Evolutionary conservation across 2,797 vertebrate genomes (phyloP).

Genomic region (Spea hammondii): DNA sequence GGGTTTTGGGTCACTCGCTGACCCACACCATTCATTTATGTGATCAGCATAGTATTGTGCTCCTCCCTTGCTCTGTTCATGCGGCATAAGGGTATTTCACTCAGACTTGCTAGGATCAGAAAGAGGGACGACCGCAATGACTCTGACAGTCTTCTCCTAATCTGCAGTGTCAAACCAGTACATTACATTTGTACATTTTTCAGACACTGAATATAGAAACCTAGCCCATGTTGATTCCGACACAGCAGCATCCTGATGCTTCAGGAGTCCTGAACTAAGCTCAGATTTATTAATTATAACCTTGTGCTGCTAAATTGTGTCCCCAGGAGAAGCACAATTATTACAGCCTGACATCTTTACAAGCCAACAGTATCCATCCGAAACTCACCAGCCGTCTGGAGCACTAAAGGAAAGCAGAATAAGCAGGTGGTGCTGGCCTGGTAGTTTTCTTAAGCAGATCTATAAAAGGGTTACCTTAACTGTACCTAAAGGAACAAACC

Average conservation of each 20-base stretch:
- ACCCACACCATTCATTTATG: no score
- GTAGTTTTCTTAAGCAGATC: slow-evolving; percentile 43
- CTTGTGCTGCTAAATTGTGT: slow-evolving; percentile 36
- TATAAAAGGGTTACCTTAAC: slow-evolving; percentile 42
- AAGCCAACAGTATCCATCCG: slow-evolving; percentile 35
- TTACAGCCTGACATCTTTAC: slow-evolving; percentile 50
- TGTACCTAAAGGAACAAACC: slow-evolving; percentile 35
- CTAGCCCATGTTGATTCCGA: slow-evolving; percentile 18
- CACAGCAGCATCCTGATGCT: slow-evolving; percentile 9
- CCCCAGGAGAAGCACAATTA: slow-evolving; percentile 38
- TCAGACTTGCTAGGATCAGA: no score
- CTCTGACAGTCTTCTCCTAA: no score
- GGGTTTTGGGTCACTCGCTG: no score
- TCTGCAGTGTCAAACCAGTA: neutral
- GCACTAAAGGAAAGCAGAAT: slow-evolving; percentile 20
- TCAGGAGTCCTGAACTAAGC: slow-evolving; percentile 34
- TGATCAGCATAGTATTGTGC: no score
- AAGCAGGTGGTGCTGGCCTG: slow-evolving; percentile 34
- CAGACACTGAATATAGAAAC: neutral
- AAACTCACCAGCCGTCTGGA: slow-evolving; percentile 32
- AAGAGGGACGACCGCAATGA: no score
- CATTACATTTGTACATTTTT: slow-evolving; percentile 2
- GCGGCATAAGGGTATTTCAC: no score
- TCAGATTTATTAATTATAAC: slow-evolving; percentile 50
- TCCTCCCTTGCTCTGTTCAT: no score